These are phyloP conservation scores for Amphipyra tragopoginis DNA, from an alignment of 2,888 invertebrate genomes.

Conservation along the genomic window DNA sequence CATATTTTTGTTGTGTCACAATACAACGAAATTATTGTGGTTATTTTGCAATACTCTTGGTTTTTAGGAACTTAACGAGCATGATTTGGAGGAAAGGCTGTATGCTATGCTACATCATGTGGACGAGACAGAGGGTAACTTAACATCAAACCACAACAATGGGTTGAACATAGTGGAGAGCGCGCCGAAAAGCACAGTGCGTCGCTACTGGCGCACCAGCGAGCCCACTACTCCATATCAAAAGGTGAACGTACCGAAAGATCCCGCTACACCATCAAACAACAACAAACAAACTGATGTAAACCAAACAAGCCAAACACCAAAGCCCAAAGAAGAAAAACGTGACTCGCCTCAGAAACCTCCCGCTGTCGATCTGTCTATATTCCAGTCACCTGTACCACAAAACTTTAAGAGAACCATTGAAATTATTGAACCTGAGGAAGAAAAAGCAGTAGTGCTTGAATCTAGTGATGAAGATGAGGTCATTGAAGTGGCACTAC, in stretches of 20 bases:
- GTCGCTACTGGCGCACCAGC: conserved; percentile 82
- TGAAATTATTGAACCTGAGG: conserved; percentile 78
- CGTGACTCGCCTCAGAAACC: conserved; percentile 51
- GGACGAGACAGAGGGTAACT: conserved; percentile 78
- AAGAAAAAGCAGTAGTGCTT: conserved; percentile 67
- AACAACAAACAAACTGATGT: conserved; percentile 50
- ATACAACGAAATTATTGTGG: conserved; percentile 58
- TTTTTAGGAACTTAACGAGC: conserved; percentile 86
- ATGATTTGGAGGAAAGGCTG: conserved; percentile 85
- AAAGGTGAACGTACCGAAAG: conserved; percentile 71
- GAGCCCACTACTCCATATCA: conserved; percentile 69
- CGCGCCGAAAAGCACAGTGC: conserved; percentile 74
- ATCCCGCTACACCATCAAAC: conserved; percentile 46
- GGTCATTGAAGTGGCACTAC: conserved; percentile 84
- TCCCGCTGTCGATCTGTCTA: conserved; percentile 69
- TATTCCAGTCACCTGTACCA: conserved; percentile 77
- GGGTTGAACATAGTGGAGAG: conserved; percentile 68
- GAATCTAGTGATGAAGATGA: conserved; percentile 87
- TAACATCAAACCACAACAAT: conserved; percentile 64
- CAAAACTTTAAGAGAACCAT: conserved; percentile 74
- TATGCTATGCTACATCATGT: conserved; percentile 87
- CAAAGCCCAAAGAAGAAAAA: conserved; percentile 75
- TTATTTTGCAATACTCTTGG: conserved; percentile 68
- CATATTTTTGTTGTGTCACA: conserved; percentile 83
- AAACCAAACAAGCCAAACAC: conserved; percentile 58